Conservation (phyloP, 2,888 invertebrate species). For the Phengaris arion region DNA sequence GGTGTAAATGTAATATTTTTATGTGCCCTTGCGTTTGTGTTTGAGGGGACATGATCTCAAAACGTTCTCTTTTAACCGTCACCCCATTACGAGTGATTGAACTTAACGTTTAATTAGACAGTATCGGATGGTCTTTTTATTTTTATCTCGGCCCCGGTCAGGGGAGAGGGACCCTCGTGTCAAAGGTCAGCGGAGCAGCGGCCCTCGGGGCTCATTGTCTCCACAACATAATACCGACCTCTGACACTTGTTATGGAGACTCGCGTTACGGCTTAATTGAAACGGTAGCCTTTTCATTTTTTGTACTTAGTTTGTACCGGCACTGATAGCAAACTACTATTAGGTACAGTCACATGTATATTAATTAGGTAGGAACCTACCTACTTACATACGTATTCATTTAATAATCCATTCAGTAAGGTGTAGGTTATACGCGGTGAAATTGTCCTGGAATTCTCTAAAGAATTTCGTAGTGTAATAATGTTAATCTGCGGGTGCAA, state of each 20-base stretch:
- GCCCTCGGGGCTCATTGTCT: conserved; percentile 53
- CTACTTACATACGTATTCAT: too few relatives aligned
- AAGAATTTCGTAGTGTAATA: background rate
- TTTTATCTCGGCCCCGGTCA: conserved; percentile 28
- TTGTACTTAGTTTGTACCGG: background rate
- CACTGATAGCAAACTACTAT: background rate
- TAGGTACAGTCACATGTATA: too few relatives aligned
- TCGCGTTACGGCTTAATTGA: conserved; percentile 29
- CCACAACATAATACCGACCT: conserved; percentile 52
- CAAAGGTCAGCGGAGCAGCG: conserved; percentile 34
- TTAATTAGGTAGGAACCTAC: too few relatives aligned
- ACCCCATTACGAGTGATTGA: conserved; percentile 9
- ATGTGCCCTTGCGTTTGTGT: background rate
- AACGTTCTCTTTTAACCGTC: background rate
- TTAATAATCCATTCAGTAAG: too few relatives aligned
- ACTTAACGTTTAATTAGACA: conserved; percentile 26
- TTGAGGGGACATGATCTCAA: background rate
- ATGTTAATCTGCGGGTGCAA: background rate
- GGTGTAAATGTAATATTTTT: background rate
- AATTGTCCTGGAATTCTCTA: background rate
- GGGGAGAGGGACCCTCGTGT: conserved; percentile 33
- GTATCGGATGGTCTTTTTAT: conserved; percentile 27
- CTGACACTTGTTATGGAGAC: conserved; percentile 36
- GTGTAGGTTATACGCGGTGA: too few relatives aligned
- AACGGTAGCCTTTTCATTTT: conserved; percentile 26